Evolutionary conservation across 2,797 vertebrate genomes (phyloP), one percentile per base, ranked within the genome.

Genomic region (Cuculus canorus): DNA sequence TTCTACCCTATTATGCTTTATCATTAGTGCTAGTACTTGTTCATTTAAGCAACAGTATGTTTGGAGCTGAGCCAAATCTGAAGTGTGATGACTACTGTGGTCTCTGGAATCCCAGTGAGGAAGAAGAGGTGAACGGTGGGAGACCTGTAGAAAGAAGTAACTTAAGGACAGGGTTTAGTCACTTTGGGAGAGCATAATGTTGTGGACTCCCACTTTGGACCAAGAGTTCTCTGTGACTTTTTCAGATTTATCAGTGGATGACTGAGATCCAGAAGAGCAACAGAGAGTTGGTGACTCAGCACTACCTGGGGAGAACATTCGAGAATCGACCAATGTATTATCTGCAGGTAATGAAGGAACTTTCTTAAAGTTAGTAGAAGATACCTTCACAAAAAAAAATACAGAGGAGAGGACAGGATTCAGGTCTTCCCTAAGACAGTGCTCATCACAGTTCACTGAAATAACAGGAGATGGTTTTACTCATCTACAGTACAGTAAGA

Each of bases 181-280:
- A n/a, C 17, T 86, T 84, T 6, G 27, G 64, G 50, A 80, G 14
- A 81, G 41, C 82, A 75, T 39, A 82, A 11, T 47, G 11, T 17
- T 35, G 48, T 28, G 28, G 69, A 83, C 7, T 85, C 73, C 56
- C 17, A 43, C 30, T 71, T 93, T 80, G 63, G 48, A 70, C 7
- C 30, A 78, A 33, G 7, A 54, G 27, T 86, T 80, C 77, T 91
- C 48, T 52, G 13, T 39, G 89, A 80, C 45, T 84, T 4, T 96
- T 97, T 92, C 90, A 97, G 97, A 97, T 98, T 95, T 98, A 97
- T 83, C 37, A 92, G 27, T 97, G 97, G 97, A 98, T 98, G 96
- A 66, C 19, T 59, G 39, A 96, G 79, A 96, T 98, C 45, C 95
- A 94, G 81, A n/a, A 96, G 8, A 93, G 27, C 52, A 83, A 97